Evolutionary conservation across 2,797 vertebrate species (phyloP), one percentile per base, ranked within the genome.

Genomic region (Enteromius radiatus): DNA sequence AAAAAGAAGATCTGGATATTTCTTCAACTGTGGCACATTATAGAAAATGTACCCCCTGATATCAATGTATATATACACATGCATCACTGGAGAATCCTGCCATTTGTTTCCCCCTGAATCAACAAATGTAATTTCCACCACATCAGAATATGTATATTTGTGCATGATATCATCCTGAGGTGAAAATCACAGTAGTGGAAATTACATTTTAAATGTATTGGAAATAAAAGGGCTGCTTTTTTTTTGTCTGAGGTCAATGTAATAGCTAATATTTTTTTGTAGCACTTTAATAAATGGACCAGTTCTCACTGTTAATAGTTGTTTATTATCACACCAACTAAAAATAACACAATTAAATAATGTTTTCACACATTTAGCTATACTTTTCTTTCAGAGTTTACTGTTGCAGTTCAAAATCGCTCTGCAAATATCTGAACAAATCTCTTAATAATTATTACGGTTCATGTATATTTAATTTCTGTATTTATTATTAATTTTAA

Each of bases 31-130:
- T 23, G 7, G 49, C 7, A 75, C 33, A 21, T 52, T 33, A 12
- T 52, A 73, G 17, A 52, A 52, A 73, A 52, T n/a, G 21, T 14
- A 38, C 71, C 15, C 11, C 19, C 49, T 23, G 38, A 3, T 21
- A 23, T 75, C 31, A 23, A 38, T 38, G 21, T 74, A 5, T 12
- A 74, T 54, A 54, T 36, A 33, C 28, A 54, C n/a, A n/a, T 38
- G 49, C 31, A 54, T 74, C 70, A n/a, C 19, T 73, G 19, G 5
- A 73, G 17, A 73, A 73, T 73, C 45, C 26, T 71, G 43, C 1
- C 28, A 0, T 21, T 28, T 47, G n/a, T n/a, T n/a, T 26, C 17
- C 4, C 8, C 3, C 23, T 11, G 23, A 49, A 47, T 71, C 23
- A 71, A 47, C 15, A 31, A 47, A 71, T 10, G 7, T 9, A 0